phyloP scores from a whole-genome alignment of 2,888 invertebrate species.

The Lycocerus yunnanus region DNA sequence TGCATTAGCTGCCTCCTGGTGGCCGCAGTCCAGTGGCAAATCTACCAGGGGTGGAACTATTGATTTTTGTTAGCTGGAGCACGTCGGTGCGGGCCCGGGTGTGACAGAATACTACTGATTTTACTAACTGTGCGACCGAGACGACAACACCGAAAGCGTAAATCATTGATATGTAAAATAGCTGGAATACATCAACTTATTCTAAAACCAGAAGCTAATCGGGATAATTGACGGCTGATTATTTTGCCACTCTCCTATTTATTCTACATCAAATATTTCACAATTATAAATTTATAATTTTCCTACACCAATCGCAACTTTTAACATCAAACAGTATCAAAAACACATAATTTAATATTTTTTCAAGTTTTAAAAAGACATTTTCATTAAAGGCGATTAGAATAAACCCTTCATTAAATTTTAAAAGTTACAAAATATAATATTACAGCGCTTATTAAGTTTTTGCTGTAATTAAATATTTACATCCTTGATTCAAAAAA shows the following conservation, averaged over 20 bases:
- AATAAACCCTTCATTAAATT: background rate
- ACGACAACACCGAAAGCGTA: constrained; percentile 26
- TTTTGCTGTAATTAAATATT: background rate
- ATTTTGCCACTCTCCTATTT: constrained; percentile 6
- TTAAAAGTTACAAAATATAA: background rate
- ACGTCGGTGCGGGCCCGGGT: constrained; percentile 42
- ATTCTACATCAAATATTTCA: constrained; percentile 1
- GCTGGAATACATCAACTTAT: constrained; percentile 26
- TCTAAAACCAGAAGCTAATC: constrained; percentile 25
- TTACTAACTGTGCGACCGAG: constrained; percentile 25
- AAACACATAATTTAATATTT: background rate
- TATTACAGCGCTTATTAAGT: background rate
- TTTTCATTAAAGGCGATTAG: background rate
- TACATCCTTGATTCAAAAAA: background rate
- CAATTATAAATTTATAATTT: background rate
- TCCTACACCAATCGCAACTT: background rate
- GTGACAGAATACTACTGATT: constrained; percentile 32
- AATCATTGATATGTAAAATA: constrained; percentile 31
- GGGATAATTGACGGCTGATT: constrained; percentile 13
- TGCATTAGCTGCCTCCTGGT: constrained; percentile 36
- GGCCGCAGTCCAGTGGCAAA: constrained; percentile 41
- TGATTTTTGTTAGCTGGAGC: constrained; percentile 48
- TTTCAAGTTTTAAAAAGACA: background rate
- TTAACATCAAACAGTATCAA: background rate
- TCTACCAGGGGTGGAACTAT: constrained; percentile 44